Conservation (phyloP, 2,797 vertebrate species). For the Enteromius thamalakanensis region DNA sequence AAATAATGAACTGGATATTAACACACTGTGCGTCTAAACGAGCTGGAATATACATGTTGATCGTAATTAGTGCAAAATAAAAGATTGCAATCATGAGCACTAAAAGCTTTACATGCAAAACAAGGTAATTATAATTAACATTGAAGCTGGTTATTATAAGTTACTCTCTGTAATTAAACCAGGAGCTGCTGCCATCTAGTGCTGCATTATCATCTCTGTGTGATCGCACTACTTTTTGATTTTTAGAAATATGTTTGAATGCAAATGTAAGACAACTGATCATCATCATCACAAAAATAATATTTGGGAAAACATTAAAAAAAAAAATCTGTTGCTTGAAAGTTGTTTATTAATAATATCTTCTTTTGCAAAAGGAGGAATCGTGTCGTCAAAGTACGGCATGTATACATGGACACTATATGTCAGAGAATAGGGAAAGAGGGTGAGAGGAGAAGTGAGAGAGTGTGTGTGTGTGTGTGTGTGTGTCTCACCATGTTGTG, state of each 20-base stretch:
- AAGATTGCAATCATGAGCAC: not conserved
- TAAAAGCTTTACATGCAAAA: conserved; percentile 43
- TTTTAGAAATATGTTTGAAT: not conserved
- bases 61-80: not conserved
- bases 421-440: not conserved
- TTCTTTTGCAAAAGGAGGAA: conserved; percentile 12
- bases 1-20: not conserved
- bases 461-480: conserved; percentile 47
- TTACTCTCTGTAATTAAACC: not conserved
- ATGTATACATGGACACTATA: not conserved
- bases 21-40: not conserved
- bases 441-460: not conserved
- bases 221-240: not conserved
- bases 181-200: conserved; percentile 56
- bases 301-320: conserved; percentile 6
- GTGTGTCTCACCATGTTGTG: conserved; percentile 81
- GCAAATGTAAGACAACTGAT: not conserved
- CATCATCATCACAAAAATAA: not conserved
- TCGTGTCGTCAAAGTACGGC: not conserved
- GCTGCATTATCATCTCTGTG: conserved; percentile 26
- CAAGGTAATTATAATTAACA: not conserved
- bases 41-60: not conserved
- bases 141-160: not conserved
- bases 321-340: too few species aligned
- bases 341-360: too few species aligned